phyloP scores from a whole-genome alignment of 2,113 vertebrate species.

The Prionailurus bengalensis region DNA sequence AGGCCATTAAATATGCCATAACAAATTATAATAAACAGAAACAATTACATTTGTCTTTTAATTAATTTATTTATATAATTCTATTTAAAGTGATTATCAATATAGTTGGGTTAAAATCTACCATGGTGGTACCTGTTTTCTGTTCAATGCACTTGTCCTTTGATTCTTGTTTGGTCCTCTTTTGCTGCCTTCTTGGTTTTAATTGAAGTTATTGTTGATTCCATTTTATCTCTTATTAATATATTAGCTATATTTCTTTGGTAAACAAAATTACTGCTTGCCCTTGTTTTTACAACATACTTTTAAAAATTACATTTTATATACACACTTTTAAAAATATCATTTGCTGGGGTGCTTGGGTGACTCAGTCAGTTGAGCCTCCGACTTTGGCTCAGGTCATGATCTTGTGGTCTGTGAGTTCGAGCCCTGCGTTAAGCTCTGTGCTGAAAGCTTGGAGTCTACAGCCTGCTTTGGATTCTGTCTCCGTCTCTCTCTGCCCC shows the following conservation, averaged over 20 bases:
- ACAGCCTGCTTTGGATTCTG: too few relatives aligned
- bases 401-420: too few relatives aligned
- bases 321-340: background rate
- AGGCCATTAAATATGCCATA: background rate
- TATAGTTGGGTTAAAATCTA: background rate
- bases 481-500: too few relatives aligned
- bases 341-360: background rate
- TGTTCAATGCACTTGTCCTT: background rate
- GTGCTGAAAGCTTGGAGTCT: too few relatives aligned
- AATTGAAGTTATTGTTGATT: background rate
- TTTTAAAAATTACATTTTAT: background rate
- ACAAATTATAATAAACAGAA: background rate
- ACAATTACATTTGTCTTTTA: background rate
- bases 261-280: background rate
- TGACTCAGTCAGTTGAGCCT: too few relatives aligned
- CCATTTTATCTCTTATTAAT: background rate
- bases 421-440: too few relatives aligned
- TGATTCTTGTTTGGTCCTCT: background rate
- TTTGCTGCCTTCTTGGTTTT: background rate
- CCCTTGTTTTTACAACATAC: background rate
- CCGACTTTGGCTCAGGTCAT: too few relatives aligned
- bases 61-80: background rate
- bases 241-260: background rate
- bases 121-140: background rate
- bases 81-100: background rate